Evolutionary conservation across 1,140 invertebrate species (phyloP).

Genomic region (Venustaconcha ellipsiformis): DNA sequence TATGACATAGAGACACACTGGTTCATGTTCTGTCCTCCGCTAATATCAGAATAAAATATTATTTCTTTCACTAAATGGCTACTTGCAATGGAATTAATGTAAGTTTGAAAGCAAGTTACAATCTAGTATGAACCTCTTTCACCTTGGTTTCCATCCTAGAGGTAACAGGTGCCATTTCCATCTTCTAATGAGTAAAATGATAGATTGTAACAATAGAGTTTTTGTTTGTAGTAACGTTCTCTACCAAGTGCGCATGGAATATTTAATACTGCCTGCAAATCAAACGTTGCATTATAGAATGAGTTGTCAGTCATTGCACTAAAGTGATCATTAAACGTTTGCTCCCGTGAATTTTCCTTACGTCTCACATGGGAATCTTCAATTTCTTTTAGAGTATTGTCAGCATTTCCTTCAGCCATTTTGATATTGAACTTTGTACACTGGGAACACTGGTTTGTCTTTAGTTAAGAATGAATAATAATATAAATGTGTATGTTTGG

Average conservation of each 20-base stretch:
- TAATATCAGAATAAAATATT: conserved; percentile 28
- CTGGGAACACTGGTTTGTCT: no score
- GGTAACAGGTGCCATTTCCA: conserved; percentile 25
- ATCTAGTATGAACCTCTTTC: conserved; percentile 28
- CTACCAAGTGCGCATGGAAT: conserved; percentile 10
- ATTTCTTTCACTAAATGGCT: no score
- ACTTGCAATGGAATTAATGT: conserved; percentile 6
- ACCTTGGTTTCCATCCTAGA: conserved; percentile 31
- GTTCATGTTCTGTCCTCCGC: conserved; percentile 19
- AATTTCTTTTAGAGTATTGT: no score
- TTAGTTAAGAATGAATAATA: no score
- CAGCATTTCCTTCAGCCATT: no score
- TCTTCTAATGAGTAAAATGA: conserved; percentile 24
- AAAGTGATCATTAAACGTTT: conserved; percentile 28
- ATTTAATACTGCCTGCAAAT: conserved; percentile 31
- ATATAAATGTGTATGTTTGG: no score
- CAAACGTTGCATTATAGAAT: conserved; percentile 22
- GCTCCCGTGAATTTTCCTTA: conserved; percentile 13
- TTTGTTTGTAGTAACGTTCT: conserved; percentile 28
- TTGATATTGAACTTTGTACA: no score
- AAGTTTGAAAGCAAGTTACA: conserved; percentile 23
- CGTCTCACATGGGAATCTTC: not conserved
- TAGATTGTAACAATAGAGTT: conserved; percentile 33
- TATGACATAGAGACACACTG: conserved; percentile 9
- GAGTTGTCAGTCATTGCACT: conserved; percentile 9